A percentile compares a stretch with the other conserved stretches of the same genome.
Conservation (phyloP, 2,113 vertebrate genomes). For the Poicephalus meyeri region DNA sequence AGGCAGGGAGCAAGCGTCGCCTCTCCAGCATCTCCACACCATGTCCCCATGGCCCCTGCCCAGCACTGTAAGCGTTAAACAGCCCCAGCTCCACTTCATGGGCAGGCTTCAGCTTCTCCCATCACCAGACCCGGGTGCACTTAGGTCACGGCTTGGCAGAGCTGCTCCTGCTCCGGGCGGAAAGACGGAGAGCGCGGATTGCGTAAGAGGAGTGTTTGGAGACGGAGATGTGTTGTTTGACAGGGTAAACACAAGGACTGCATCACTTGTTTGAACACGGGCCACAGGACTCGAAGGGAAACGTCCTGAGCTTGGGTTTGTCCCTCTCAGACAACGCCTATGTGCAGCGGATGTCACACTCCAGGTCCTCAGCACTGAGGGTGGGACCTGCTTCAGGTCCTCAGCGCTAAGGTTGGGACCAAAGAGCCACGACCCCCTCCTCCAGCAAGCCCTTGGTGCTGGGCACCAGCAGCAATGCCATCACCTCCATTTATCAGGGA, state of each 20-base stretch:
- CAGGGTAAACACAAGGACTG: not conserved
- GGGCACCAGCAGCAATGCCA: not conserved
- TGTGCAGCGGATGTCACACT: rapidly evolving
- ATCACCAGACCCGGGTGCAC: not conserved
- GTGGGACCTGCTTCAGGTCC: not conserved
- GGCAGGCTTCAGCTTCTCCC: not conserved
- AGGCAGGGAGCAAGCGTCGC: not conserved
- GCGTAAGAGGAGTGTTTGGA: not conserved
- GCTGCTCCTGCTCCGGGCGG: not conserved
- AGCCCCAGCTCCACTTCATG: not conserved
- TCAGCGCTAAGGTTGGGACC: rapidly evolving
- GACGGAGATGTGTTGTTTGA: not conserved
- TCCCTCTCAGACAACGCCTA: not conserved
- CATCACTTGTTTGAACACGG: not conserved
- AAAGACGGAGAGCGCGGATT: not conserved
- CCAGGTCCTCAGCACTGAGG: rapidly evolving
- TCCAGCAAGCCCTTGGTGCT: not conserved
- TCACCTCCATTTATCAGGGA: rapidly evolving
- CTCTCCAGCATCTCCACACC: not conserved
- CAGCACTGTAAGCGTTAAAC: not conserved
- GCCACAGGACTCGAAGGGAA: not conserved
- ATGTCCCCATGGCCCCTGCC: rapidly evolving
- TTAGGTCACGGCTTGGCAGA: not conserved
- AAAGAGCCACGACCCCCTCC: not conserved
- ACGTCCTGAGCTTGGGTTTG: not conserved